These are phyloP conservation scores for Stenolophus ochropezus DNA, from an alignment of 2,888 invertebrate species.

Conservation along the genomic window DNA sequence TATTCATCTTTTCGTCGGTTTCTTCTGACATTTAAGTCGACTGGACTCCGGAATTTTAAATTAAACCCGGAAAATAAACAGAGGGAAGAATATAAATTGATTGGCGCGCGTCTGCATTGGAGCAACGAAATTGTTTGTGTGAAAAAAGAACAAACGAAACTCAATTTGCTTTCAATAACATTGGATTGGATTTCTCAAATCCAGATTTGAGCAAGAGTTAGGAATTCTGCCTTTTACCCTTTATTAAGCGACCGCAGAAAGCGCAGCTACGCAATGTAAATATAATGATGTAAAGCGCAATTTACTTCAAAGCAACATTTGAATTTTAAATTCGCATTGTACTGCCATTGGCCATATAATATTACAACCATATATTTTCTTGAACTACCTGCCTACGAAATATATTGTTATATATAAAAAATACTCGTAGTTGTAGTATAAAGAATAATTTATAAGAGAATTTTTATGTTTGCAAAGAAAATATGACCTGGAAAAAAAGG, in stretches of 20 bases:
- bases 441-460: no score
- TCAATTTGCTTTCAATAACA: slow-evolving; percentile 5
- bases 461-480: no score
- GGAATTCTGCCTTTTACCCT: not conserved
- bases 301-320: not conserved
- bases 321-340: not conserved
- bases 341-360: not conserved
- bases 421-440: no score
- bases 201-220: not conserved
- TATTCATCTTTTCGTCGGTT: not conserved
- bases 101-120: not conserved
- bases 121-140: slow-evolving; percentile 12
- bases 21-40: not conserved
- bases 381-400: no score
- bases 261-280: not conserved
- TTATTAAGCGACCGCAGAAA: not conserved
- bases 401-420: no score
- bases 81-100: slow-evolving; percentile 15
- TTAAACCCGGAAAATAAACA: slow-evolving; percentile 5
- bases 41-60: slow-evolving; percentile 8
- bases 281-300: not conserved
- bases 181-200: not conserved
- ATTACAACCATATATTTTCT: no score
- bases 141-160: slow-evolving; percentile 18
- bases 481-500: no score